Evolutionary conservation across 1,140 invertebrate genomes (phyloP).

Genomic region (Caenorhabditis inopinata): DNA sequence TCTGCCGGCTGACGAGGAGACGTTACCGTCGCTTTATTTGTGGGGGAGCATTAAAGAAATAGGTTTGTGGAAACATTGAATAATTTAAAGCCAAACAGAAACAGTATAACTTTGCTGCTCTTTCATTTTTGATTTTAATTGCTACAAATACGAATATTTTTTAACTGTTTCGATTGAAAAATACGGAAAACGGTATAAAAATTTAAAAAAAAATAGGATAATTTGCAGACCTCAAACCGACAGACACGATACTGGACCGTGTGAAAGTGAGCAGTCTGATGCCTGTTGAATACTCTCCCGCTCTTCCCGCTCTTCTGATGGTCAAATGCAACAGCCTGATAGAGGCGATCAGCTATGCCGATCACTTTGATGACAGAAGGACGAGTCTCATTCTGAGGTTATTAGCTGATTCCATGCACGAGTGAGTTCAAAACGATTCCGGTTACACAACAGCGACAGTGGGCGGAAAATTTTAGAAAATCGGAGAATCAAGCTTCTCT

Average conservation of each 20-base stretch:
- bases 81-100: too few species aligned
- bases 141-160: too few species aligned
- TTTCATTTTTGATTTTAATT: too few species aligned
- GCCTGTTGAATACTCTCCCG: conserved; percentile 4
- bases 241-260: neutral
- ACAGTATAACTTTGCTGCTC: too few species aligned
- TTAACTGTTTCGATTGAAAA: too few species aligned
- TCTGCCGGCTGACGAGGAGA: neutral
- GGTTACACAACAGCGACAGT: too few species aligned
- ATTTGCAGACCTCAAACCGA: neutral
- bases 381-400: neutral
- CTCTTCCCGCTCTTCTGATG: conserved; percentile 4
- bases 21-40: neutral
- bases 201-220: too few species aligned
- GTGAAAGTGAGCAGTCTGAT: neutral
- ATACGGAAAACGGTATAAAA: too few species aligned
- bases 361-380: conserved; percentile 5
- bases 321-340: neutral
- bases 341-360: conserved; percentile 8
- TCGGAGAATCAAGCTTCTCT: too few species aligned
- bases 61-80: neutral
- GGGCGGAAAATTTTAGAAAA: too few species aligned
- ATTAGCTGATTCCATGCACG: neutral
- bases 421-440: too few species aligned
- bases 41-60: neutral